Base-by-base conservation (phyloP, 92 coral and sea anemone genomes). In the Paragorgia papillata region DNA sequence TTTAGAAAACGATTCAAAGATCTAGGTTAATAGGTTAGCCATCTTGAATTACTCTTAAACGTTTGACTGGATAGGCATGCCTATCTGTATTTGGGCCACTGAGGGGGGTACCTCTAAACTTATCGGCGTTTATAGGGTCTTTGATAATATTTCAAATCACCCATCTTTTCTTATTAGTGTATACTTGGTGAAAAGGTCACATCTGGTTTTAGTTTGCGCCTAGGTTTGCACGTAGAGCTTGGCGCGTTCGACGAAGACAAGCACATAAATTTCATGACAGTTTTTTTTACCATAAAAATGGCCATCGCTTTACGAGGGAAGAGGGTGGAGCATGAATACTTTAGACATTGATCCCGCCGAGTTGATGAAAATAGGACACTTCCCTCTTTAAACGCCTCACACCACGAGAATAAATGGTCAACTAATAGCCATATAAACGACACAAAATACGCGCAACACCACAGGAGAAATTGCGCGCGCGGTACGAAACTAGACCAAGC, bases 321-420 rank as follows among this genome's bases (percentile, higher is more conserved):
- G 14, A 44, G 40, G 17, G 26, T 2, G 19, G 35, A 32, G 58
- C 54, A 59, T 49, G 26, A 68, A 68, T 19, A 27, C 58, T 68
- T 68, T 25, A 33, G 53, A 46, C 53, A 46, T 46, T n/a, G 14
- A 53, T 53, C 78, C 39, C 48, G 48, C 32, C 49, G 49, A 54
- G 64, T 71, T 71, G 62, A 53, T 71, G 78, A 71, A 71, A 35
- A 68, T 46, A 13, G 48, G 58, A 9, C 59, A 46, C 14, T 68
- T 68, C 39, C 78, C 63, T 18, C 28, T 53, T 54, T 71, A 71
- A 71, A 71, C 32, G 78, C 29, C 54, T 69, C 78, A 35, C 78
- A 71, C 62, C 60, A 39, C 64, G 62, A 53, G 29, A 58, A 10
- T 68, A 71, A 71, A 71, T 55, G 64, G 31, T 25, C 7, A 20